Evolutionary conservation across 2,888 invertebrate genomes (phyloP).

Genomic region (Polylopha cassiicola): DNA sequence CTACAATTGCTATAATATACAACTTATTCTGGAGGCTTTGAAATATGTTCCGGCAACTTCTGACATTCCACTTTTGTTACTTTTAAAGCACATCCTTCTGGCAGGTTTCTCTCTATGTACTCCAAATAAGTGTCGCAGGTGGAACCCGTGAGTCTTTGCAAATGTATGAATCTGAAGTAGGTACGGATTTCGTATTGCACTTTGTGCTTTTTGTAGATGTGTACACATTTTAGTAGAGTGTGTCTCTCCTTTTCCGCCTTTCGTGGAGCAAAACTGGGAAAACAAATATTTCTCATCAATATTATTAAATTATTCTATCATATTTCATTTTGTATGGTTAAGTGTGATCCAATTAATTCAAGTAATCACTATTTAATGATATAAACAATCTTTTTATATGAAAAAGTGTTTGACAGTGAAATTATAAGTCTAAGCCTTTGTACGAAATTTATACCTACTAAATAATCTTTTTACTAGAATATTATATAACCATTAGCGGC

Average conservation of each 20-base stretch:
- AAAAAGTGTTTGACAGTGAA: too few species aligned
- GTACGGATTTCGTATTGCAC: constrained; percentile 98
- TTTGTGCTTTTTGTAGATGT: constrained; percentile 94
- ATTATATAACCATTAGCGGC: too few species aligned
- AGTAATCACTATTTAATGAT: too few species aligned
- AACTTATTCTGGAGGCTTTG: constrained; percentile 50
- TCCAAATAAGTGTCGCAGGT: constrained; percentile 97
- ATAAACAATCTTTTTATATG: too few species aligned
- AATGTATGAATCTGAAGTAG: constrained; percentile 89
- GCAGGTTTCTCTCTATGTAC: constrained; percentile 96
- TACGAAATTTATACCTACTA: too few species aligned
- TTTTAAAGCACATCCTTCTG: constrained; percentile 97
- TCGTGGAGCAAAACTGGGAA: constrained; percentile 83
- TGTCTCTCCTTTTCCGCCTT: constrained; percentile 86
- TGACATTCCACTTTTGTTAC: constrained; percentile 85
- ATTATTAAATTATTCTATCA: too few species aligned
- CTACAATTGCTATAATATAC: constrained; percentile 28
- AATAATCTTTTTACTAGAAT: too few species aligned
- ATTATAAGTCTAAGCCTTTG: too few species aligned
- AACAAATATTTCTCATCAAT: too few species aligned
- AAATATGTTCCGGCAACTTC: constrained; percentile 74
- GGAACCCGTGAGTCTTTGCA: constrained; percentile 93
- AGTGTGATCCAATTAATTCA: too few species aligned
- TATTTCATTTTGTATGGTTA: too few species aligned
- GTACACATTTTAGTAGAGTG: constrained; percentile 91